A percentile compares a stretch with the other conserved stretches of the same genome.
Conservation (phyloP, 2,888 invertebrate genomes). For the Liopterus haemorrhoidalis region DNA sequence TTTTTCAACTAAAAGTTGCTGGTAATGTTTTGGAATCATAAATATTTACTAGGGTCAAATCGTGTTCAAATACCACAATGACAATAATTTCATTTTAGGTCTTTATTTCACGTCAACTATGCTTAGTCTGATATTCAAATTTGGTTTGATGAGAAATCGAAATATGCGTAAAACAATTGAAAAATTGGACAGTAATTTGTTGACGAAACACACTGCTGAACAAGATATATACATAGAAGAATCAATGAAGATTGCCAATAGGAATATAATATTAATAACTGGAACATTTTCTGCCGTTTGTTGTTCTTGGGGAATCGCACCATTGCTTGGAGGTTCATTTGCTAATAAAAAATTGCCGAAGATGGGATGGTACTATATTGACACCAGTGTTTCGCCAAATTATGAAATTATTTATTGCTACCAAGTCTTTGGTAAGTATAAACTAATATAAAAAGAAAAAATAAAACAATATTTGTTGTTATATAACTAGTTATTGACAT, state of each 20-base stretch:
- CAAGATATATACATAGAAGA: conserved; percentile 15
- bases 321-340: conserved; percentile 2
- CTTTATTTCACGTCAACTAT: conserved; percentile 7
- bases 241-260: conserved; percentile 11
- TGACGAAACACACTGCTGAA: conserved; percentile 11
- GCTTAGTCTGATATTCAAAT: conserved; percentile 9
- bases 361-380: conserved; percentile 17
- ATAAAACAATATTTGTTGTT: no score
- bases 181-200: conserved; percentile 2
- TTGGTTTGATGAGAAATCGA: conserved; percentile 1
- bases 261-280: conserved; percentile 10
- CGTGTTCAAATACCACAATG: no score
- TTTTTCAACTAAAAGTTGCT: no score
- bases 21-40: no score
- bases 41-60: no score
- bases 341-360: conserved; percentile 7
- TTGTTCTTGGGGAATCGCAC: conserved; percentile 1
- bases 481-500: neutral
- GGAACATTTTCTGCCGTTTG: conserved; percentile 5
- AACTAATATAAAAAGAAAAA: no score
- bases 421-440: conserved; percentile 13
- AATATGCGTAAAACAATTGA: conserved; percentile 6
- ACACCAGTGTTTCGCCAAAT: conserved; percentile 7
- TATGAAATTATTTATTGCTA: conserved; percentile 17
- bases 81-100: no score